Evolutionary conservation across 2,113 vertebrate genomes (phyloP).

Genomic region (Piaya cayana): DNA sequence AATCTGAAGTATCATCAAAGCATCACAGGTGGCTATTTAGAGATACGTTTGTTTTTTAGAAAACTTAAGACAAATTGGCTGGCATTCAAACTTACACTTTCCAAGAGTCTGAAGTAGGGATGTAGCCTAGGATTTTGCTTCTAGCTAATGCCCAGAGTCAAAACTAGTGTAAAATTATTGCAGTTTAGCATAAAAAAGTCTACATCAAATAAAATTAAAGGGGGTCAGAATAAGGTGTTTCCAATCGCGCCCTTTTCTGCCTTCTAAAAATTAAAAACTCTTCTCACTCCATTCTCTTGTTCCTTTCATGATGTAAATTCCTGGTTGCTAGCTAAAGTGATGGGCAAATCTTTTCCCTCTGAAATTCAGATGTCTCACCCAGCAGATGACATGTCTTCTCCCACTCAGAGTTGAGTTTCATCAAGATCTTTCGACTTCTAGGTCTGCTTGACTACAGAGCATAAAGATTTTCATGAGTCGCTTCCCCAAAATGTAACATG

Average conservation of each 20-base stretch:
- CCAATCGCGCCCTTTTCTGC: not conserved
- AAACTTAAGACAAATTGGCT: not conserved
- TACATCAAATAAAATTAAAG: not conserved
- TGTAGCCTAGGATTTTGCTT: not conserved
- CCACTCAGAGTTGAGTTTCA: not conserved
- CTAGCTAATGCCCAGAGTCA: not conserved
- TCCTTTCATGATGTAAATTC: not conserved
- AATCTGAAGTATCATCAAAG: not conserved
- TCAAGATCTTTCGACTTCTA: not conserved
- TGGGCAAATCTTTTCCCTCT: not conserved
- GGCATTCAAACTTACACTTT: not conserved
- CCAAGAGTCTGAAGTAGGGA: not conserved
- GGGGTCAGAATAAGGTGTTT: not conserved
- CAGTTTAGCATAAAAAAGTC: not conserved
- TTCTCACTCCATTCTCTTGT: not conserved
- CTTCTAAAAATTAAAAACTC: not conserved
- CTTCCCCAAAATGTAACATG: fast-evolving
- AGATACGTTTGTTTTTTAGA: not conserved
- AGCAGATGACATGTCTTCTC: not conserved
- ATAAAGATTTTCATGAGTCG: not conserved
- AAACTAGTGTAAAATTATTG: not conserved
- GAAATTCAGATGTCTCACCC: not conserved
- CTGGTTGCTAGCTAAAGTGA: not conserved
- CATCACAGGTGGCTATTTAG: not conserved
- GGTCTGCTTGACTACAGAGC: not conserved